A percentile compares a stretch with the other conserved stretches of the same genome.
These are phyloP conservation scores for Brenthis daphne DNA, from an alignment of 2,888 invertebrate genomes.

Conservation along the genomic window DNA sequence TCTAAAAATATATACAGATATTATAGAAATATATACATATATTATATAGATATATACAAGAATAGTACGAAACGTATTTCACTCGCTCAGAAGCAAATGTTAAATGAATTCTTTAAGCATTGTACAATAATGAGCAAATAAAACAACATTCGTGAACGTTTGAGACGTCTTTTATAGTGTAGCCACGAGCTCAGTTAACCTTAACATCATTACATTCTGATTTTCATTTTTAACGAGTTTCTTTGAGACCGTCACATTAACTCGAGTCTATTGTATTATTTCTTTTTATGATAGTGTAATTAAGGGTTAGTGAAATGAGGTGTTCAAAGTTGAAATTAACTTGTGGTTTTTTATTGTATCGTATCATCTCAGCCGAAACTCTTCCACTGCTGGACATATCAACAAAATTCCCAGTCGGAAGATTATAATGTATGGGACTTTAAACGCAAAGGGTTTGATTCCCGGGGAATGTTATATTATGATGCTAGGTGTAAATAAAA, in stretches of 20 bases:
- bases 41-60: too few species aligned
- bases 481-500: too few species aligned
- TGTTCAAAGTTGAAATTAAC: background rate
- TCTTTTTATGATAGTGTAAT: constrained; percentile 8
- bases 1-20: too few species aligned
- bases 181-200: constrained; percentile 10
- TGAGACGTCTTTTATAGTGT: constrained; percentile 13
- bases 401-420: too few species aligned
- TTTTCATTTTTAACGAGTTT: constrained; percentile 25
- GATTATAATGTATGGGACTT: too few species aligned
- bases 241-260: constrained; percentile 4
- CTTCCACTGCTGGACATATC: too few species aligned
- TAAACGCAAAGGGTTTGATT: too few species aligned
- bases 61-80: background rate
- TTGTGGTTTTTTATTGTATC: too few species aligned
- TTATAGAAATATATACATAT: too few species aligned
- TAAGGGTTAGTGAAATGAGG: background rate
- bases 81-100: constrained; percentile 5
- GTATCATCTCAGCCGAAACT: too few species aligned
- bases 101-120: constrained; percentile 13
- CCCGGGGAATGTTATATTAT: too few species aligned
- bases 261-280: background rate
- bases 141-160: constrained; percentile 15
- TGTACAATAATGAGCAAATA: constrained; percentile 26
- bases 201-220: constrained; percentile 10